These are phyloP conservation scores for Pelobates cultripes DNA, from an alignment of 2,797 vertebrate genomes.

Conservation along the genomic window DNA sequence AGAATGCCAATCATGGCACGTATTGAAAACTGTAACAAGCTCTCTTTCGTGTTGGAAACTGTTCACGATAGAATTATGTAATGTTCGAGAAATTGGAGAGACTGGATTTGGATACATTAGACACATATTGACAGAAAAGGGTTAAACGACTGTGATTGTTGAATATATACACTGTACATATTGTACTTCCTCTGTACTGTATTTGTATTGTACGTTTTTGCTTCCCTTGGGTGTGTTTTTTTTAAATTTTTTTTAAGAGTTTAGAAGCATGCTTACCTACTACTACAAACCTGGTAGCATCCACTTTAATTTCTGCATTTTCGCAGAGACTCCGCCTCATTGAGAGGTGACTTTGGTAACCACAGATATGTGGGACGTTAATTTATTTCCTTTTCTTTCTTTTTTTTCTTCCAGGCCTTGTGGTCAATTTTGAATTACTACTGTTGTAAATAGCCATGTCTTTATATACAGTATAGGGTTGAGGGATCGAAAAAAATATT, in stretches of 20 bases:
- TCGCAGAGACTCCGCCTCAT: background rate
- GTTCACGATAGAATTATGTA: too few relatives aligned
- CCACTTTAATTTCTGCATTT: constrained; percentile 4
- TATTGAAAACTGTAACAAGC: too few relatives aligned
- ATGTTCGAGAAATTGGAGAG: too few relatives aligned
- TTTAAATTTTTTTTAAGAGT: background rate
- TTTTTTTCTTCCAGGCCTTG: background rate
- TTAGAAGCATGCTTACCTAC: background rate
- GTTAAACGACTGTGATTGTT: background rate
- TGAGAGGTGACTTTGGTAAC: constrained; percentile 1
- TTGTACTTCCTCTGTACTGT: background rate
- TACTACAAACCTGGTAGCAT: background rate
- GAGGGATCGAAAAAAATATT: background rate
- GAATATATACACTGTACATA: background rate
- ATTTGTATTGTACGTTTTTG: background rate
- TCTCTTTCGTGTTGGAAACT: too few relatives aligned
- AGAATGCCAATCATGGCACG: too few relatives aligned
- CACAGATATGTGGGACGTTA: background rate
- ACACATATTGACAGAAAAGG: background rate
- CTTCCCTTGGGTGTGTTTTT: background rate
- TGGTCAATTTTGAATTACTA: constrained; percentile 12
- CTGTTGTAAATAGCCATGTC: background rate
- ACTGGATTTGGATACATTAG: background rate
- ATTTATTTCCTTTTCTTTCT: background rate
- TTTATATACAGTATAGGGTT: background rate